Conservation (phyloP, 2,888 invertebrate genomes). For the Micropterix aruncella region DNA sequence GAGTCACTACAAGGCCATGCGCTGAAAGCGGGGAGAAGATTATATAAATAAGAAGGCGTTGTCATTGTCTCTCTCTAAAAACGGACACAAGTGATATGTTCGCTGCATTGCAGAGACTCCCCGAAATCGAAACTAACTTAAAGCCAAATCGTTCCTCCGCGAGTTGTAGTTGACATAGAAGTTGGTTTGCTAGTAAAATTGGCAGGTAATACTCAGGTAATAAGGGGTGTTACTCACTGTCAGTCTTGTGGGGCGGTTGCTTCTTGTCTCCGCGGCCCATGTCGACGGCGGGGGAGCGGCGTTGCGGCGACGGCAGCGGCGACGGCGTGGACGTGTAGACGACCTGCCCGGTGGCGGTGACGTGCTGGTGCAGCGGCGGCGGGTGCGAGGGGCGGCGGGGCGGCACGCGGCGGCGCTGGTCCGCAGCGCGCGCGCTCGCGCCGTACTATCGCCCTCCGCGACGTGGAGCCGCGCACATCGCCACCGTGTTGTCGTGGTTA, state of each 20-base stretch:
- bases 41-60: too few species aligned
- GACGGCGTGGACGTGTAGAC: too few species aligned
- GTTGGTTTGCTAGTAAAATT: too few species aligned
- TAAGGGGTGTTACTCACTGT: slow-evolving; percentile 14
- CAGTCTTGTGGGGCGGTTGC: slow-evolving; percentile 28
- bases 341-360: slow-evolving; percentile 17
- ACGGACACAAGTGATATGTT: too few species aligned
- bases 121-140: too few species aligned
- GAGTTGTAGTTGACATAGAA: too few species aligned
- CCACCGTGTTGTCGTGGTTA: slow-evolving; percentile 31
- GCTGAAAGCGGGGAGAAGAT: too few species aligned
- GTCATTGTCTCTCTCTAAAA: too few species aligned
- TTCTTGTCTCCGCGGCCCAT: slow-evolving; percentile 37
- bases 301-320: slow-evolving; percentile 17
- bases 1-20: too few species aligned
- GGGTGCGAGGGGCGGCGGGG: slow-evolving; percentile 16
- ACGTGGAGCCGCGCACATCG: slow-evolving; percentile 23
- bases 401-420: slow-evolving; percentile 2
- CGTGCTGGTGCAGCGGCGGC: slow-evolving; percentile 13
- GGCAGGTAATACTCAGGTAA: too few species aligned
- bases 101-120: too few species aligned
- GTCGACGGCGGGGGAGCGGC: slow-evolving; percentile 22
- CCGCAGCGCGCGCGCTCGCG: slow-evolving; percentile 22
- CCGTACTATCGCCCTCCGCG: slow-evolving; percentile 32
- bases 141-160: too few species aligned